Conservation (phyloP, 1,140 invertebrate genomes). For the Magallana gigas region DNA sequence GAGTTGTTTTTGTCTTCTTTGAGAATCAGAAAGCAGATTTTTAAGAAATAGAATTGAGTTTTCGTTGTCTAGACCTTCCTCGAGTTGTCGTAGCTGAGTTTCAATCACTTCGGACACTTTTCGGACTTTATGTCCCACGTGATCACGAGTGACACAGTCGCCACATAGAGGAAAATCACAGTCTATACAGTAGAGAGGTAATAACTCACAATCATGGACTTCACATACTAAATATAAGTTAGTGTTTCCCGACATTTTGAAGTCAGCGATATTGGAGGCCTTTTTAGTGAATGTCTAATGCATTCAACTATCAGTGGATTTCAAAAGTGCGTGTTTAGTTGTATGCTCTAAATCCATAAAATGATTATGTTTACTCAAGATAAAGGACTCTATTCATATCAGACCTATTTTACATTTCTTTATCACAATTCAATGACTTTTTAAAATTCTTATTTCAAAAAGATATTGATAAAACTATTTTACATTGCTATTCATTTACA, state of each 20-base stretch:
- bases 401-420: no score
- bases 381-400: no score
- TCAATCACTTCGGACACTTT: neutral
- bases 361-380: no score
- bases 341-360: no score
- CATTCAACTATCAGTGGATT: neutral
- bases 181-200: neutral
- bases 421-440: no score
- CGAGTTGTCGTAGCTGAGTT: neutral
- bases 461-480: no score
- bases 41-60: neutral
- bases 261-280: neutral
- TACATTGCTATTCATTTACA: no score
- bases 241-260: neutral
- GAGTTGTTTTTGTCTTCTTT: neutral
- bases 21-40: neutral
- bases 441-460: no score
- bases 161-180: neutral
- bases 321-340: neutral
- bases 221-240: neutral
- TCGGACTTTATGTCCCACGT: neutral
- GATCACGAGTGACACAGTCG: slow-evolving; percentile 10
- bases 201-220: neutral
- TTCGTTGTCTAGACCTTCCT: neutral
- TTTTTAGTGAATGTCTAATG: neutral